These are phyloP conservation scores for Zaprionus tsacasi DNA, from an alignment of 1,140 invertebrate species.

Conservation along the genomic window DNA sequence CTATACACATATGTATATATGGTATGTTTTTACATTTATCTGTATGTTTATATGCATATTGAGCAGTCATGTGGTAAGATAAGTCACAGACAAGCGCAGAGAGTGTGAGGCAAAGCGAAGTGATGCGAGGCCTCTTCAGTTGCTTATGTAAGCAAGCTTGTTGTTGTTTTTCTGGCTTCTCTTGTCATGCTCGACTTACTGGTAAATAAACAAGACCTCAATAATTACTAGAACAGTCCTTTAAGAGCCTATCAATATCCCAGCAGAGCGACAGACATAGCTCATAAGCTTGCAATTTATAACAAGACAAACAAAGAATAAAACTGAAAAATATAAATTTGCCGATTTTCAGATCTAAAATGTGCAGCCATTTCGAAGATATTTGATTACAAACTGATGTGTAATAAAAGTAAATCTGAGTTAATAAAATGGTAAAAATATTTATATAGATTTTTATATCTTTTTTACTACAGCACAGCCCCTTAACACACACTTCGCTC, in stretches of 20 bases:
- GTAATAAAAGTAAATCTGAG: too few species aligned
- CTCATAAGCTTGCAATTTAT: too few species aligned
- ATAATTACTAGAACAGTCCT: neutral
- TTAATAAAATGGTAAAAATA: too few species aligned
- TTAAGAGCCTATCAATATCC: neutral
- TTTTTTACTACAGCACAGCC: too few species aligned
- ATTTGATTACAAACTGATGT: too few species aligned
- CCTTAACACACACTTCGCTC: neutral
- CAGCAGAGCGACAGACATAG: too few species aligned
- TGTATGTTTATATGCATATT: conserved; percentile 39
- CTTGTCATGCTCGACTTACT: neutral
- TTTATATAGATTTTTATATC: too few species aligned
- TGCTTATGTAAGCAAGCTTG: conserved; percentile 17
- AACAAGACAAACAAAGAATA: too few species aligned
- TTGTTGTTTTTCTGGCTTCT: neutral
- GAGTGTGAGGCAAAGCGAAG: neutral
- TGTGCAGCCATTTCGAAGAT: too few species aligned
- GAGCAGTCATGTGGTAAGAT: conserved; percentile 64
- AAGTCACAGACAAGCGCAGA: conserved; percentile 34
- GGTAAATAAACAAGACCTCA: neutral
- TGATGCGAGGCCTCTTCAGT: conserved; percentile 30
- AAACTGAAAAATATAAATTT: too few species aligned
- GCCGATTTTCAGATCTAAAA: too few species aligned
- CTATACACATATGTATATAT: neutral
- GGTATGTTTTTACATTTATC: neutral